Evolutionary conservation across 1,140 invertebrate species (phyloP).

Genomic region (Drosophila pseudoananassae): DNA sequence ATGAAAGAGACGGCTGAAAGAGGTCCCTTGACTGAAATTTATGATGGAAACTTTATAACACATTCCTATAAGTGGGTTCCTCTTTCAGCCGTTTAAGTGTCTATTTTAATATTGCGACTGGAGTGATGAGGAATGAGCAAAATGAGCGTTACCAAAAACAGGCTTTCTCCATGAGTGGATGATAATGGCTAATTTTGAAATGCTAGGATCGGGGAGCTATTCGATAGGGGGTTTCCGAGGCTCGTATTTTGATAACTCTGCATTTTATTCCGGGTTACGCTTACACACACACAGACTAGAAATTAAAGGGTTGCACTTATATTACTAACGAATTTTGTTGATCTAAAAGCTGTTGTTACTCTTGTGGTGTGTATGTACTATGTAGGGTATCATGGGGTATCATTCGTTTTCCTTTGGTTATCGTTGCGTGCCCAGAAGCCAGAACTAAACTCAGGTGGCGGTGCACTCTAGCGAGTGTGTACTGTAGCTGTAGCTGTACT

Average conservation of each 20-base stretch:
- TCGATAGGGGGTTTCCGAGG: constrained; percentile 19
- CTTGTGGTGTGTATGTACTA: constrained; percentile 28
- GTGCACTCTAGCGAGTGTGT: constrained; percentile 66
- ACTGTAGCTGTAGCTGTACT: constrained; percentile 43
- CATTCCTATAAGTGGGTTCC: background rate
- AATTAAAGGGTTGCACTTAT: constrained; percentile 47
- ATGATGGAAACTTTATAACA: background rate
- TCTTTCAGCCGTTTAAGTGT: constrained; percentile 12
- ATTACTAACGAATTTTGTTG: constrained; percentile 38
- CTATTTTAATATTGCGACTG: constrained; percentile 12
- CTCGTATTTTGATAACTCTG: constrained; percentile 64
- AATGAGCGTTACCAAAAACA: constrained; percentile 68
- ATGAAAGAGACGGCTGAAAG: constrained; percentile 3
- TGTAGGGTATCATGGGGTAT: constrained; percentile 6
- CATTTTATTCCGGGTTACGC: constrained; percentile 42
- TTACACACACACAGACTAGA: constrained; percentile 43
- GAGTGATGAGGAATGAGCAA: constrained; percentile 48
- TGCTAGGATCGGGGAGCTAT: constrained; percentile 4
- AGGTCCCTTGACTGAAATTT: background rate
- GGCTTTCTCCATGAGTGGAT: constrained; percentile 39
- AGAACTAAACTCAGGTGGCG: constrained; percentile 61
- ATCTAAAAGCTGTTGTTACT: constrained; percentile 50
- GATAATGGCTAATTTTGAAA: constrained; percentile 28
- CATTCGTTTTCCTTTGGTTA: constrained; percentile 37
- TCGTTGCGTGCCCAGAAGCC: constrained; percentile 64